Conservation (phyloP, 2,888 invertebrate genomes). For the Hoplodrina ambigua region DNA sequence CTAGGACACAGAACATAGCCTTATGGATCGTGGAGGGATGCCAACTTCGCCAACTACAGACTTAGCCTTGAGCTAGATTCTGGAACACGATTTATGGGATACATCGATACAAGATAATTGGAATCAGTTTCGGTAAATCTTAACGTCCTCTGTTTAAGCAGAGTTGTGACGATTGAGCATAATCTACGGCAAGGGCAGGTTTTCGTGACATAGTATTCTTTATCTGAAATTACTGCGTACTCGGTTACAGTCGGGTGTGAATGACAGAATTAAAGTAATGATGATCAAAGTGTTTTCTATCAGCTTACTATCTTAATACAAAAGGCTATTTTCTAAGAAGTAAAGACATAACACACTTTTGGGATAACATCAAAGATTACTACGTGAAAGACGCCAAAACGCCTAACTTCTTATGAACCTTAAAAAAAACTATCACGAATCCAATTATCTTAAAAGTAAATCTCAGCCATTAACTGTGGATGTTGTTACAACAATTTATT, state of each 20-base stretch:
- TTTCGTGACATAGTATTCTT: neutral
- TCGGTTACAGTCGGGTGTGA: too few relatives aligned
- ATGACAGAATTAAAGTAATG: too few relatives aligned
- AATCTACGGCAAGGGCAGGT: neutral
- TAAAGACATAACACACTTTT: too few relatives aligned
- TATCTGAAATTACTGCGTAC: too few relatives aligned
- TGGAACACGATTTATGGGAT: slow-evolving; percentile 16
- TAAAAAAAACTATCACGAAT: neutral
- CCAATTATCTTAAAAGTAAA: slow-evolving; percentile 26
- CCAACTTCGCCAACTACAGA: slow-evolving; percentile 34
- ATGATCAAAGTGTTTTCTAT: too few relatives aligned
- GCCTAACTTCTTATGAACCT: neutral
- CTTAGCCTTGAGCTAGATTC: slow-evolving; percentile 50
- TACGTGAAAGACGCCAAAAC: too few relatives aligned
- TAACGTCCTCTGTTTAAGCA: slow-evolving; percentile 4
- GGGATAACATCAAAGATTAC: too few relatives aligned
- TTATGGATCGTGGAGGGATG: slow-evolving; percentile 53
- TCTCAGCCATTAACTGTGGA: slow-evolving; percentile 15
- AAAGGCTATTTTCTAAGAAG: too few relatives aligned
- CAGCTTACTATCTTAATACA: too few relatives aligned
- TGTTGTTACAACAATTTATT: slow-evolving; percentile 32
- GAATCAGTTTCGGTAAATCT: slow-evolving; percentile 22
- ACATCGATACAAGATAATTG: slow-evolving; percentile 29
- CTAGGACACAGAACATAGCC: slow-evolving; percentile 33
- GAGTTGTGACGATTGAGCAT: neutral